Base-by-base conservation (phyloP, 2,113 vertebrate species). In the Muntiacus muntjak region DNA sequence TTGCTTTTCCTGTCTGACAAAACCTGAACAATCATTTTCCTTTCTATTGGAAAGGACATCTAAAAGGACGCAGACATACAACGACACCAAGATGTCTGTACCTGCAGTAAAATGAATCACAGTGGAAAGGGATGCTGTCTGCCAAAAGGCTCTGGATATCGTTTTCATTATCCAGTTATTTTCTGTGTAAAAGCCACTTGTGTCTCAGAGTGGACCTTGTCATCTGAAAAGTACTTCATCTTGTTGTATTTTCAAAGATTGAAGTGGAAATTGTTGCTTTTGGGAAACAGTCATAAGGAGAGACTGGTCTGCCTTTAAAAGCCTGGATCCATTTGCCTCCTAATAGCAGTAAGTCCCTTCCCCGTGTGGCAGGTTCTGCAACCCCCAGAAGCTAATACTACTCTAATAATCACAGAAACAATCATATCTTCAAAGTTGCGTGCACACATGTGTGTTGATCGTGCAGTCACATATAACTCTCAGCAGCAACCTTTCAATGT, bases 91-190 rank as follows among this genome's bases (percentile, higher is more conserved):
- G 54, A 82, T 67, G n/a, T 93, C 95, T 87, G 82, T 89, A 78
- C 79, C 94, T 94, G 52, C 95, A 91, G 43, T 54, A 84, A 40
- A 94, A 96, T 84, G 87, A 89, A 93, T 94, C 82, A 33, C 2
- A 43, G n/a, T 55, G 40, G 16, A 54, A 71, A 89, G 87, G 57
- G 26, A 92, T 45, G 71, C 60, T 84, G n/a, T 88, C 57, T 87
- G 86, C 86, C 50, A 92, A 82, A 78, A 93, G 45, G 17, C 67
- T 95, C 9, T 82, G 76, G 67, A 81, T 81, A 76, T 28, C 82
- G 64, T 82, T 84, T 82, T 95, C 57, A 95, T 97, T 91, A 96
- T 60, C 78, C 33, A 67, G 90, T 95, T 92, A 95, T 95, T 98
- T 60, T 76, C 87, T 84, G 3, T 26, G 87, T 97, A 96, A 97